These are phyloP conservation scores for Knipowitschia caucasica DNA, from an alignment of 2,797 vertebrate genomes.

Conservation along the genomic window DNA sequence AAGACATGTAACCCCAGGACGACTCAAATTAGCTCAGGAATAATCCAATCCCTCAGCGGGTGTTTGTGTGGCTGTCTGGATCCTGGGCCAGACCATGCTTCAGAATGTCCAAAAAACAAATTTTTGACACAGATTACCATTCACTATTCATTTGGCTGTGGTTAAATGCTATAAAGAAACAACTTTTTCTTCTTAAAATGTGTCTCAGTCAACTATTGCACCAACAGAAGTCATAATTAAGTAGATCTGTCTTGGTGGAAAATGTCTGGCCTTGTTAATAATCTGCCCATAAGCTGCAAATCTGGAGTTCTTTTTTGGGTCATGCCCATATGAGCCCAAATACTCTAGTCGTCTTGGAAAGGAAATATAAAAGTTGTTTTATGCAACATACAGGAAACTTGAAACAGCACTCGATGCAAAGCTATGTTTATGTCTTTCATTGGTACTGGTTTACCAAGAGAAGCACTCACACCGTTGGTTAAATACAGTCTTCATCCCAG, in stretches of 20 bases:
- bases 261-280: constrained; percentile 52
- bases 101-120: constrained; percentile 12
- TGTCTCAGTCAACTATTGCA: constrained; percentile 18
- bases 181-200: constrained; percentile 14
- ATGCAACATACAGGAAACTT: neutral
- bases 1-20: constrained; percentile 3
- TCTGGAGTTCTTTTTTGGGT: constrained; percentile 45
- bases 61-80: constrained; percentile 31
- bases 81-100: constrained; percentile 28
- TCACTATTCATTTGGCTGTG: neutral
- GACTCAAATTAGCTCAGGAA: constrained; percentile 18
- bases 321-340: constrained; percentile 29
- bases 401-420: constrained; percentile 35
- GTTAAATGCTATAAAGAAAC: neutral
- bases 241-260: constrained; percentile 43
- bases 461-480: neutral
- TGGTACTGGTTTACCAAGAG: constrained; percentile 40
- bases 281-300: constrained; percentile 63
- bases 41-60: constrained; percentile 34
- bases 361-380: neutral
- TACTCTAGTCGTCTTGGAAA: constrained; percentile 26
- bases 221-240: constrained; percentile 57
- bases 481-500: neutral
- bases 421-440: constrained; percentile 55
- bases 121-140: neutral